Evolutionary conservation across 92 coral and sea anemone genomes (phyloP), one percentile per base, ranked within the genome.

Genomic region (Palythoa caribaeorum): DNA sequence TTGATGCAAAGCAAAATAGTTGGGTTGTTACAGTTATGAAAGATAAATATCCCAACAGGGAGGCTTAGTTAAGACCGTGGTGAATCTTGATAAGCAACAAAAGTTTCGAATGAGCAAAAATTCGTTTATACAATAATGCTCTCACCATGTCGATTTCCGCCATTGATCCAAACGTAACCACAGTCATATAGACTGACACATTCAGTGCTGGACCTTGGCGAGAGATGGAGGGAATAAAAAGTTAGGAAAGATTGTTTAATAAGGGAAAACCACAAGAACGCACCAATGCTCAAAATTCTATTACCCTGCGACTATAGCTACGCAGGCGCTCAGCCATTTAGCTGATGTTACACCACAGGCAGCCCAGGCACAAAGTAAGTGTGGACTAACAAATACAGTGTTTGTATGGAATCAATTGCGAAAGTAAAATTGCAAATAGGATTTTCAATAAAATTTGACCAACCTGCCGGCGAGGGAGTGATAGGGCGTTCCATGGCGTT

Each of bases 101-200:
- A 9, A 2, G 5, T 54, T 54, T 54, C 16, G 12, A 54, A 2
- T 8, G 16, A 54, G 2, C 60, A 54, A 54, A 54, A 14, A 3
- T 16, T 37, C 28, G 4, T 13, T 10, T 13, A 10, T 15, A 59
- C 5, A 63, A 21, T 63, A 21, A 40, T 57, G 38, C 54, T 65
- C 92, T 57, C 88, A 97, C 99, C 99, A 97, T 97, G 88, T 95
- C 94, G 39, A 94, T 93, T 87, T 97, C 99, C 69, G 53, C 88
- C 86, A 97, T 92, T 36, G 91, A 94, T 38, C 99, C 95, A 86
- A 97, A 94, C 16, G 99, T 88, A 48, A 97, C 98, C n/a, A 97
- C 93, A 10, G 98, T 93, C 68, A 95, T 93, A 86, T 95, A 95
- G 9, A 95, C 96, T 16, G 98, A 91, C 38, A 95, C 88, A 80